A percentile compares a stretch with the other conserved stretches of the same genome.
These are phyloP conservation scores for Aphis craccivora DNA, from an alignment of 1,140 invertebrate species.

Conservation along the genomic window DNA sequence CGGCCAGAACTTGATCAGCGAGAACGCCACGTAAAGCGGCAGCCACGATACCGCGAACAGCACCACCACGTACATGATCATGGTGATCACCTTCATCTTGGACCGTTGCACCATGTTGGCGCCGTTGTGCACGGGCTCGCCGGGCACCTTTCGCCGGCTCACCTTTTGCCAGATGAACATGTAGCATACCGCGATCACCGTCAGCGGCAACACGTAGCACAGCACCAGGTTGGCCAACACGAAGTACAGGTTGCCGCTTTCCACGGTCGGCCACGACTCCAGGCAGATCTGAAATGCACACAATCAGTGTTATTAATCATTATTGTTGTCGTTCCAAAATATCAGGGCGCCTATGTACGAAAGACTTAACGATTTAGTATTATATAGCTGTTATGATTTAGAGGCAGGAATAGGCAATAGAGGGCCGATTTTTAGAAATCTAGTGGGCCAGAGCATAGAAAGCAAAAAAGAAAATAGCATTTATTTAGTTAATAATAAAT, in stretches of 20 bases:
- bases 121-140: conserved; percentile 88
- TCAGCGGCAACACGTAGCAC: conserved; percentile 90
- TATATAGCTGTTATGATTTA: too few relatives aligned
- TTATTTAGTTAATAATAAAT: too few relatives aligned
- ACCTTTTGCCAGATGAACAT: conserved; percentile 92
- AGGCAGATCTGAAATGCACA: conserved; percentile 63
- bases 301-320: not conserved
- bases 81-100: conserved; percentile 93
- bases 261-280: conserved; percentile 82
- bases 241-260: conserved; percentile 84
- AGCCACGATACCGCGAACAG: conserved; percentile 96
- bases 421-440: too few relatives aligned
- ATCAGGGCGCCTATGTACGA: too few relatives aligned
- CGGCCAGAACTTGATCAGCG: conserved; percentile 83
- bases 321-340: not conserved
- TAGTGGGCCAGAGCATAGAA: too few relatives aligned
- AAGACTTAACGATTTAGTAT: too few relatives aligned
- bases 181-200: conserved; percentile 91
- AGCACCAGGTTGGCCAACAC: conserved; percentile 87
- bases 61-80: conserved; percentile 95
- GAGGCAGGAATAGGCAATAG: too few relatives aligned
- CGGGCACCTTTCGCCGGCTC: conserved; percentile 84
- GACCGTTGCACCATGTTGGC: conserved; percentile 90
- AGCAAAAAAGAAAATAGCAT: too few relatives aligned
- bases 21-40: conserved; percentile 90